Conservation (phyloP, 2,888 invertebrate species). For the Diaphora mendica region DNA sequence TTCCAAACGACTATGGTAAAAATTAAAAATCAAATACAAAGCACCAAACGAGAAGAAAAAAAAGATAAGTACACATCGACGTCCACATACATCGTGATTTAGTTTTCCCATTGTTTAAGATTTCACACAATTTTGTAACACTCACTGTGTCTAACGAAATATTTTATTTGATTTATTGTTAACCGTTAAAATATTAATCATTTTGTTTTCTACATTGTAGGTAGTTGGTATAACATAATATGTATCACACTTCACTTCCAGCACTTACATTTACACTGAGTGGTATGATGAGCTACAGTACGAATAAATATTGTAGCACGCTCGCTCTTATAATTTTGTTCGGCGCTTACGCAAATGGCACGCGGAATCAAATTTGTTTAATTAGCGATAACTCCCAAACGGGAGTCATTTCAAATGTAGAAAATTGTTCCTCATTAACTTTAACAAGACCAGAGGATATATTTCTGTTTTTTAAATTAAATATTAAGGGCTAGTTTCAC, state of each 20-base stretch:
- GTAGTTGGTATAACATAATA: background rate
- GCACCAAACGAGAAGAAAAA: background rate
- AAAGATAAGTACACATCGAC: background rate
- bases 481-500: too few species aligned
- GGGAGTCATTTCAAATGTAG: background rate
- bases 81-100: background rate
- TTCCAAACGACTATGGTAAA: background rate
- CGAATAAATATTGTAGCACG: background rate
- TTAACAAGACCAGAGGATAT: too few species aligned
- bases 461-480: background rate
- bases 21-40: background rate
- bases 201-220: background rate
- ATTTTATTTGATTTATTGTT: background rate
- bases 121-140: background rate
- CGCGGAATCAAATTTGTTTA: background rate
- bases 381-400: background rate
- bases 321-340: background rate
- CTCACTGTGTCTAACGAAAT: background rate
- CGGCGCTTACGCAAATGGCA: background rate
- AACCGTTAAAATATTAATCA: background rate
- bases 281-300: background rate
- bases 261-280: background rate
- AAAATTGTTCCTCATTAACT: background rate
- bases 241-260: background rate
- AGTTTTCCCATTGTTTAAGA: background rate